phyloP scores from a whole-genome alignment of 2,797 vertebrate genomes.

The Clamator glandarius region DNA sequence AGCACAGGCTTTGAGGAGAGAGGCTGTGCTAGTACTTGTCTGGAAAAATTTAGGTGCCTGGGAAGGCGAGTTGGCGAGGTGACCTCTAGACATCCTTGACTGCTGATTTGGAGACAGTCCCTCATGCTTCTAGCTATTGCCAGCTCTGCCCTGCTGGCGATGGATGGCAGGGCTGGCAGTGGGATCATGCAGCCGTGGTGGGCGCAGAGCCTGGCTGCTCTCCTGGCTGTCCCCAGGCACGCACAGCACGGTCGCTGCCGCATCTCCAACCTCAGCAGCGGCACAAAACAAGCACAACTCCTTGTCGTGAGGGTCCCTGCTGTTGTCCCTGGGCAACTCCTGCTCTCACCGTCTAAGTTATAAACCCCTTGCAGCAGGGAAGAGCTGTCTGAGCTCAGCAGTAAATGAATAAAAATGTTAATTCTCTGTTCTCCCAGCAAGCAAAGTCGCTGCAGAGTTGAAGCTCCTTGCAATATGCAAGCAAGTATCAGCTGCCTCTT shows the following conservation, averaged over 20 bases:
- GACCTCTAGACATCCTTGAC: not conserved
- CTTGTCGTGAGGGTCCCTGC: not conserved
- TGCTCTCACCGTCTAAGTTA: not conserved
- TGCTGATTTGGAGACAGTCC: not conserved
- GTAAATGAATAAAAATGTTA: not conserved
- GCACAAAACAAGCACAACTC: not conserved
- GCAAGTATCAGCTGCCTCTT: not conserved
- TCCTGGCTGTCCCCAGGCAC: not conserved
- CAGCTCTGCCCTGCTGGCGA: fast-evolving
- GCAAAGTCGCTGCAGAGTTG: not conserved
- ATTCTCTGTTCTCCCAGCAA: not conserved
- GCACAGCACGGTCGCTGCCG: not conserved
- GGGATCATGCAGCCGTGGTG: no score
- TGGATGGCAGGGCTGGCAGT: not conserved
- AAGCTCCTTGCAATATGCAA: not conserved
- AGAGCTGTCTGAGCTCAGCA: not conserved
- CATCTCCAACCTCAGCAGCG: not conserved
- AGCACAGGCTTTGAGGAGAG: not conserved
- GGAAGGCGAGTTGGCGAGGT: not conserved
- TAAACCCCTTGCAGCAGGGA: not conserved
- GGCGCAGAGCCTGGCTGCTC: not conserved
- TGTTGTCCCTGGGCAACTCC: not conserved
- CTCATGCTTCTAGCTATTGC: not conserved
- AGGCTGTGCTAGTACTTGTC: not conserved
- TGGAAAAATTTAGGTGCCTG: not conserved